These are phyloP conservation scores for Carapus acus DNA, from an alignment of 2,797 vertebrate genomes.

Conservation along the genomic window DNA sequence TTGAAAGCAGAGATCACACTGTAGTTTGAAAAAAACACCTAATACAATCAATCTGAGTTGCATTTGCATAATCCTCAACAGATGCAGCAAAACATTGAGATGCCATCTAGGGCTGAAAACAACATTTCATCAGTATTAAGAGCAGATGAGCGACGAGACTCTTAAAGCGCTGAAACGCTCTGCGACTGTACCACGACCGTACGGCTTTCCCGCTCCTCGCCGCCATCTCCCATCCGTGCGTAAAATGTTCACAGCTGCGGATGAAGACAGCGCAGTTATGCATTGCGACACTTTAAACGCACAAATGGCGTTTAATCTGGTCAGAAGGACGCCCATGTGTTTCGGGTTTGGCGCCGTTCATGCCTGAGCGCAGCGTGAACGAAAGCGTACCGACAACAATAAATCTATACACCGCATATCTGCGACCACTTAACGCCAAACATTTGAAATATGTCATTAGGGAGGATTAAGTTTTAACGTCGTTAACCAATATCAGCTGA, in stretches of 20 bases:
- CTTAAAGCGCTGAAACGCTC: constrained; percentile 35
- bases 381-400: not conserved
- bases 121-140: constrained; percentile 56
- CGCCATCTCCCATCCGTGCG: constrained; percentile 3
- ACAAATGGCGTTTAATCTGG: not conserved
- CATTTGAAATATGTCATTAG: constrained; percentile 49
- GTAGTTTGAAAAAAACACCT: constrained; percentile 9
- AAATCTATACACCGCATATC: not conserved
- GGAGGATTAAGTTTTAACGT: constrained; percentile 40
- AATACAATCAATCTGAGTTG: constrained; percentile 45
- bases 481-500: constrained; percentile 46
- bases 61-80: constrained; percentile 61
- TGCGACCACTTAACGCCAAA: constrained; percentile 17
- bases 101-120: constrained; percentile 53
- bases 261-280: not conserved
- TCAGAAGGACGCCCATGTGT: not conserved
- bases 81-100: constrained; percentile 41
- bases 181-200: constrained; percentile 24
- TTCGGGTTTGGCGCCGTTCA: not conserved
- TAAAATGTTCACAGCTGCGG: constrained; percentile 18
- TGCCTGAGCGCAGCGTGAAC: not conserved
- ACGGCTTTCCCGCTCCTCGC: constrained; percentile 21
- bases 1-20: constrained; percentile 44
- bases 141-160: constrained; percentile 65
- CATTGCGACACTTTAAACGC: not conserved